Evolutionary conservation across 2,797 vertebrate species (phyloP).

Genomic region (Etheostoma perlongum): DNA sequence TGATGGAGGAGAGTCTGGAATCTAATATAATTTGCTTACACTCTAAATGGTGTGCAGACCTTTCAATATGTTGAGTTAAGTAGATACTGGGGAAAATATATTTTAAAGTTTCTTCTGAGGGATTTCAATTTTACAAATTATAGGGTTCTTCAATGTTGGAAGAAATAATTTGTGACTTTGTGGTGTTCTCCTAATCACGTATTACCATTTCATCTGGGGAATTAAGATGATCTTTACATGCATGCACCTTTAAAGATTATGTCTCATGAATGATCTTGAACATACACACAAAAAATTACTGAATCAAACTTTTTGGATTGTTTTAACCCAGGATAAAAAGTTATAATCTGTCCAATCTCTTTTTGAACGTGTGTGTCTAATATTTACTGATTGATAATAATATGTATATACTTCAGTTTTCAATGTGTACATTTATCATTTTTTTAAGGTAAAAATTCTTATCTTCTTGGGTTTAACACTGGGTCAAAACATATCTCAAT

Average conservation of each 20-base stretch:
- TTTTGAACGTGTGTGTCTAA: neutral
- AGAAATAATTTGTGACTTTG: slow-evolving; percentile 31
- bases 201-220: slow-evolving; percentile 4
- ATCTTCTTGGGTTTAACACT: neutral
- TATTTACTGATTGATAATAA: neutral
- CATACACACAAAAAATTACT: neutral
- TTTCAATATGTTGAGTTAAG: slow-evolving; percentile 67
- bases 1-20: slow-evolving; percentile 50
- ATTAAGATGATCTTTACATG: neutral
- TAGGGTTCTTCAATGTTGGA: slow-evolving; percentile 17
- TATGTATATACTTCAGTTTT: neutral
- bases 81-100: slow-evolving; percentile 49
- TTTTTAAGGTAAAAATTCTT: neutral
- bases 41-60: slow-evolving; percentile 63
- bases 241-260: neutral
- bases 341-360: neutral
- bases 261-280: neutral
- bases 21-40: slow-evolving; percentile 74
- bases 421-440: neutral
- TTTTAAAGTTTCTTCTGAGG: slow-evolving; percentile 47
- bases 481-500: neutral
- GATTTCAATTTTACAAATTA: slow-evolving; percentile 58
- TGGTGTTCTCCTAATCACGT: slow-evolving; percentile 6
- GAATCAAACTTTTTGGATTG: neutral
- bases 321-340: neutral